These are phyloP conservation scores for Podilymbus podiceps DNA, from an alignment of 2,113 vertebrate genomes.

Conservation along the genomic window DNA sequence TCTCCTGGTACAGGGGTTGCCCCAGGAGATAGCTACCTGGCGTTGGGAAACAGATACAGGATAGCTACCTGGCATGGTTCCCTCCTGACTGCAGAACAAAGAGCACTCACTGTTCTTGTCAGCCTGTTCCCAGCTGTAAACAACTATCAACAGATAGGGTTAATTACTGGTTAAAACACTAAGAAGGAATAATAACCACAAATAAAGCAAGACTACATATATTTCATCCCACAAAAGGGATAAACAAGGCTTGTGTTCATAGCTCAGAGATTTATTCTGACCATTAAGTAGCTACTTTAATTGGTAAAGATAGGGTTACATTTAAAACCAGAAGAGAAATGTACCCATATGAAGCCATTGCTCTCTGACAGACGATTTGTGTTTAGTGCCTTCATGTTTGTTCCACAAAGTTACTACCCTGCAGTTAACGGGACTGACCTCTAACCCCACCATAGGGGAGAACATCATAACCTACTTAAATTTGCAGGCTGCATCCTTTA, in stretches of 20 bases:
- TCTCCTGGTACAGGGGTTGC: background rate
- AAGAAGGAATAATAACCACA: background rate
- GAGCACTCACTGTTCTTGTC: background rate
- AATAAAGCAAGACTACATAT: constrained; percentile 34
- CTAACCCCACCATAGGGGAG: background rate
- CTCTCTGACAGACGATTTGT: background rate
- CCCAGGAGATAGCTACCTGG: background rate
- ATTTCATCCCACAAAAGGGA: constrained; percentile 33
- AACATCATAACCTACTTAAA: constrained; percentile 34
- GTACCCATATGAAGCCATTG: background rate
- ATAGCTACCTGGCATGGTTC: background rate
- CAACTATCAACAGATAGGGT: background rate
- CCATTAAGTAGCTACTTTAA: constrained; percentile 17
- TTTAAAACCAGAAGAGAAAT: background rate
- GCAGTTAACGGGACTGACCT: background rate
- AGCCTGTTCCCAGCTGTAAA: background rate
- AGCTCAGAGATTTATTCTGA: background rate
- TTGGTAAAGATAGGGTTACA: constrained; percentile 18
- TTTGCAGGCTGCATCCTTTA: background rate
- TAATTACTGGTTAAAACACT: background rate
- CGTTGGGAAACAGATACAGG: background rate
- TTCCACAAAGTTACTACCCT: background rate
- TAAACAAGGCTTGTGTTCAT: background rate
- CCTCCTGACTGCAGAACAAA: background rate
- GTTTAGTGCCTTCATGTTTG: background rate